phyloP scores from a whole-genome alignment of 1,140 invertebrate genomes.

The Dermatophagoides farinae region DNA sequence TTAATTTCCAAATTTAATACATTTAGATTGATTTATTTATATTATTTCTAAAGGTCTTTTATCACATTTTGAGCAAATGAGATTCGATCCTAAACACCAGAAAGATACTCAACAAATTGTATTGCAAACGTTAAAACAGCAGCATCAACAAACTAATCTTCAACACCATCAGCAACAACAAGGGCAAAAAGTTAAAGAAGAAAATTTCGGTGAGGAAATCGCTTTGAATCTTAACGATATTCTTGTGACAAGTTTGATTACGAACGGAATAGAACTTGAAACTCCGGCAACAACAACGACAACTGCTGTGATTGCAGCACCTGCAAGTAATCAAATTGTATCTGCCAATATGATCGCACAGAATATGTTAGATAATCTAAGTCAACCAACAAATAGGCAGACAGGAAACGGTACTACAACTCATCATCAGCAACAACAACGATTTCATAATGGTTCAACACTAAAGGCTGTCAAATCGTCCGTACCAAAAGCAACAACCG shows the following conservation, averaged over 20 bases:
- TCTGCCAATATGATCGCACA: neutral
- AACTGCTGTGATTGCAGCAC: too few species aligned
- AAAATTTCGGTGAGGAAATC: neutral
- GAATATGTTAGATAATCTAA: too few species aligned
- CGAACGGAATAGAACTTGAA: too few species aligned
- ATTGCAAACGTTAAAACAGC: neutral
- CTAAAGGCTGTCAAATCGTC: too few species aligned
- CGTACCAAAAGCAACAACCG: too few species aligned
- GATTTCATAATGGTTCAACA: too few species aligned
- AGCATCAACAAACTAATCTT: neutral
- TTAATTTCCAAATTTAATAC: neutral
- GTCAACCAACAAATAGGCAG: too few species aligned
- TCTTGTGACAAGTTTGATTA: too few species aligned
- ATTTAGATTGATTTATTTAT: neutral
- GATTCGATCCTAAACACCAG: conserved; percentile 87
- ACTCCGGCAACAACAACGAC: too few species aligned
- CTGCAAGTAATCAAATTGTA: too few species aligned
- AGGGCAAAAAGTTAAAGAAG: neutral
- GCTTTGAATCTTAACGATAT: neutral
- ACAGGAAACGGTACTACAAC: too few species aligned
- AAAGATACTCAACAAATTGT: conserved; percentile 53
- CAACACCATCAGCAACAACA: neutral
- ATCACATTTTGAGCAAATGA: conserved; percentile 85
- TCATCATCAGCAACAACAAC: too few species aligned
- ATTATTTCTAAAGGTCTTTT: conserved; percentile 47